Percentiles rank a stretch among this genome's conserved stretches.
Conservation (phyloP, 1,140 invertebrate genomes). For the Macrotrachela quadricornifera region DNA sequence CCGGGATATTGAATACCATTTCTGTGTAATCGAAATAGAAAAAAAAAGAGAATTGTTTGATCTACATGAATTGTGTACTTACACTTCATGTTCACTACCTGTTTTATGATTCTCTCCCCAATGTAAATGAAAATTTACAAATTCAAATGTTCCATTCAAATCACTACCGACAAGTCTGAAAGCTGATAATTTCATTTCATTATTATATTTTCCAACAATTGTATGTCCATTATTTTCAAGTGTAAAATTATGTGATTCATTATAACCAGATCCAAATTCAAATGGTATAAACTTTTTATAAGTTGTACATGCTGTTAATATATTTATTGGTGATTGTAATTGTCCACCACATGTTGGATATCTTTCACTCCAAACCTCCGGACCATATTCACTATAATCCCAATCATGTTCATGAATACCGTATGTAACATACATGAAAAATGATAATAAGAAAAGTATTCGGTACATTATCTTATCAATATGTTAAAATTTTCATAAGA, state of each 20-base stretch:
- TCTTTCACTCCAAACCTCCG: conserved; percentile 13
- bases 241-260: neutral
- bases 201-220: neutral
- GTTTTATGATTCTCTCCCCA: conserved; percentile 23
- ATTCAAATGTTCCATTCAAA: conserved; percentile 28
- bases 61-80: neutral
- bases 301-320: conserved; percentile 5
- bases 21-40: neutral
- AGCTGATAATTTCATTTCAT: no score
- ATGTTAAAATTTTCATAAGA: no score
- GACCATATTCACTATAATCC: conserved; percentile 11
- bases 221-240: conserved; percentile 10
- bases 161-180: conserved; percentile 26
- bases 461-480: no score
- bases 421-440: no score
- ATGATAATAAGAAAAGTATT: no score
- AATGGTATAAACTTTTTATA: conserved; percentile 3
- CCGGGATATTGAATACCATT: neutral
- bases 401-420: neutral
- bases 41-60: no score
- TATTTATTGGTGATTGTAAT: conserved; percentile 7
- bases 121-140: conserved; percentile 32
- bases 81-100: conserved; percentile 25
- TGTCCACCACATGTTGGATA: conserved; percentile 11
- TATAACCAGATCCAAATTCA: neutral